These are phyloP conservation scores for Papilio polytes DNA, from an alignment of 1,140 invertebrate species.

Conservation along the genomic window DNA sequence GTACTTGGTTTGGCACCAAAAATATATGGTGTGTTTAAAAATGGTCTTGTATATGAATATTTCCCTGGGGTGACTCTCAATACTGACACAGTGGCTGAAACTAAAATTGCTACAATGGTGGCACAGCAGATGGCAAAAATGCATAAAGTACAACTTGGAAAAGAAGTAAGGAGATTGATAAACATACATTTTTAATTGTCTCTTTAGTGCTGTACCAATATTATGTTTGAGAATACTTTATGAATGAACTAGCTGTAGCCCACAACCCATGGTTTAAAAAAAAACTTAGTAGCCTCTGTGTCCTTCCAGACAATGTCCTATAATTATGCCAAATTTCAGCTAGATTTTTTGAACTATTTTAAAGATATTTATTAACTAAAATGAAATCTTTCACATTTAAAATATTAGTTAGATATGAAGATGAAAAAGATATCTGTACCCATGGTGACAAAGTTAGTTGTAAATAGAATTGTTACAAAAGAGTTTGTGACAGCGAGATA, in stretches of 20 bases:
- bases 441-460: neutral
- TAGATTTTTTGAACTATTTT: too few species aligned
- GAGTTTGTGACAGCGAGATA: neutral
- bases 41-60: conserved; percentile 97
- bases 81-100: conserved; percentile 87
- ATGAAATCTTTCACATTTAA: too few species aligned
- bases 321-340: too few species aligned
- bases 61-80: conserved; percentile 92
- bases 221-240: neutral
- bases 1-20: conserved; percentile 91
- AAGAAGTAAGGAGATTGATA: conserved; percentile 90
- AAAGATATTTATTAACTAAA: too few species aligned
- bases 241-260: too few species aligned
- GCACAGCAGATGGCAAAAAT: conserved; percentile 92
- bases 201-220: neutral
- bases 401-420: too few species aligned
- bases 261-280: too few species aligned
- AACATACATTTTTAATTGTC: neutral
- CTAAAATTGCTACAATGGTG: conserved; percentile 89
- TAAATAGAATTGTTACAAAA: neutral
- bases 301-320: too few species aligned
- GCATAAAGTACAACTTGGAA: conserved; percentile 90
- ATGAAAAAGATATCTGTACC: conserved; percentile 16
- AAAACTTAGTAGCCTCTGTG: too few species aligned
- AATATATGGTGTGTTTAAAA: conserved; percentile 96